Base-by-base conservation (phyloP, 1,140 invertebrate species). In the Drosophila serrata region DNA sequence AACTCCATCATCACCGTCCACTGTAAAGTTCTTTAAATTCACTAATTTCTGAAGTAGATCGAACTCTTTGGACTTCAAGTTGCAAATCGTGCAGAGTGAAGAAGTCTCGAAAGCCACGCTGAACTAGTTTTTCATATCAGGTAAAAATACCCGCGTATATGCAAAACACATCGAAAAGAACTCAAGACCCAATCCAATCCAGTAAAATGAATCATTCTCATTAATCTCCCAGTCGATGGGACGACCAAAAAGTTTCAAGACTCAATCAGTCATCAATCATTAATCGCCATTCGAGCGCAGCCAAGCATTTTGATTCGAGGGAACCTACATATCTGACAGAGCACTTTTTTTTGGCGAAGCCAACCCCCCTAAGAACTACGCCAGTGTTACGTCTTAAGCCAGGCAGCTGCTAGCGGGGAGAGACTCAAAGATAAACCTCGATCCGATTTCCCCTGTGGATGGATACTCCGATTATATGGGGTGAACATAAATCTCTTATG, bases 191-290 rank as follows among this genome's bases (percentile, higher is more conserved):
- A 24, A 6, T 11, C 35, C 29, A 42, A 67, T 22, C 65, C 31
- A 67, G 22, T 53, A 29, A 49, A 58, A 70, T 69, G 64, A 72
- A 69, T 70, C 51, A 72, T 58, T 72, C 27, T n/a, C 56, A 74
- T 73, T 73, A 73, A 73, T 73, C 69, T 73, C 35, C n/a, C 49
- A 29, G 15, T 27, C 51, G 68, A 72, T 72, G 49, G 39, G 64
- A 22, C 68, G n/a, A 49, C 40, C 68, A 27, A 58, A 48, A 70
- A 59, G n/a, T 40, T 27, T 72, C 35, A 73, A 72, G 53, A 72
- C 68, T 49, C 69, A 72, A 72, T 73, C 69, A 72, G 69, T 72
- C 67, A 73, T 73, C 67, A 73, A 73, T 73, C 69, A 73, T 49
- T 59, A 40, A 40, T 72, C 53, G 67, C 42, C 64, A 46, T 17